Conservation (phyloP, 2,888 invertebrate genomes). For the Parthenolecanium corni region DNA sequence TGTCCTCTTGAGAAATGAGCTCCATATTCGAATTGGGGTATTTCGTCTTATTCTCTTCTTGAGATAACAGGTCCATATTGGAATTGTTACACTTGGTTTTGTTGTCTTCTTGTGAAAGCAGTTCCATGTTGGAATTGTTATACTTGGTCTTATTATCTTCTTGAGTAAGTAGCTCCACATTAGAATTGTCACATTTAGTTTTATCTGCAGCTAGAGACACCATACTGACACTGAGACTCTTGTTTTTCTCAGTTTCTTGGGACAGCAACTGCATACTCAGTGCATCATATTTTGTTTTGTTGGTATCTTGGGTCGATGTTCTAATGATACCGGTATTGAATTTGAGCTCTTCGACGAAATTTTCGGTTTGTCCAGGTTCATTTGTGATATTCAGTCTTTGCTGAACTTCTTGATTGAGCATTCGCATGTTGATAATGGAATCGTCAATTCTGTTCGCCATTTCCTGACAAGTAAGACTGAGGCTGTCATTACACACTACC, state of each 20-base stretch:
- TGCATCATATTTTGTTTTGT: not conserved
- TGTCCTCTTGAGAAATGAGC: not conserved
- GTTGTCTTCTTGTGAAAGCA: not conserved
- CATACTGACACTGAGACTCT: not conserved
- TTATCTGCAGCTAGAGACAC: not conserved
- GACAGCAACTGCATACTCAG: not conserved
- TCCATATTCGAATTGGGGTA: not conserved
- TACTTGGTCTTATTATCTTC: not conserved
- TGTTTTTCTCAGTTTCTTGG: not conserved
- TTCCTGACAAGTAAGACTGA: no score
- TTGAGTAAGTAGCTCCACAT: not conserved
- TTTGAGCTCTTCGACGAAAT: no score
- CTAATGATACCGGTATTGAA: no score
- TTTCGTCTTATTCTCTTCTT: not conserved
- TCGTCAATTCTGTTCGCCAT: no score
- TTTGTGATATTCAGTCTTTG: no score
- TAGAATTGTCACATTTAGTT: not conserved
- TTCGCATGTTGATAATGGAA: no score
- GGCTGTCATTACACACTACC: no score
- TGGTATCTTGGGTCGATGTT: no score
- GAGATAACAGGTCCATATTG: not conserved
- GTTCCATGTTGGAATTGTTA: not conserved
- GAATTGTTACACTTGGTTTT: not conserved
- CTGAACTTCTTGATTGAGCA: no score
- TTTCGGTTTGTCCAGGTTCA: no score